Evolutionary conservation across 2,113 vertebrate genomes (phyloP).

Genomic region (Galemys pyrenaicus): DNA sequence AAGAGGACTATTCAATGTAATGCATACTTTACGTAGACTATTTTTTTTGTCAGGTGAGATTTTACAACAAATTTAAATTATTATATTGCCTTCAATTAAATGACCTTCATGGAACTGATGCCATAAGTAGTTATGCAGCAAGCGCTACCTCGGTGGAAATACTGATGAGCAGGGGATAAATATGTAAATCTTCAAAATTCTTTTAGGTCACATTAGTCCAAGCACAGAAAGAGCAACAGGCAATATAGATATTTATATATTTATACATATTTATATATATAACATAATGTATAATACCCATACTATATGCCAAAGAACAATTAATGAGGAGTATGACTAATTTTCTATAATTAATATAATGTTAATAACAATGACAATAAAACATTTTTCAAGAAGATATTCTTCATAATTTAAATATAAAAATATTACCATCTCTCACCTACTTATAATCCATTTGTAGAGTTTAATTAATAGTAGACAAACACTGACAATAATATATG

Average conservation of each 20-base stretch:
- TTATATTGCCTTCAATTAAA: not conserved
- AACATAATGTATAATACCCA: no score
- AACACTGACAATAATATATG: not conserved
- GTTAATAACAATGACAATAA: not conserved
- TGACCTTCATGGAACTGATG: not conserved
- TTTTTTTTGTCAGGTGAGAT: not conserved
- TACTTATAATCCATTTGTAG: not conserved
- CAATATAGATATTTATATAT: not conserved
- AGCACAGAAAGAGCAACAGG: not conserved
- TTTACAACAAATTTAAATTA: not conserved
- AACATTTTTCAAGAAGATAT: not conserved
- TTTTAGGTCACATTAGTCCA: not conserved
- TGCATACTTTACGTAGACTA: not conserved
- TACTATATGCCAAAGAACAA: not conserved
- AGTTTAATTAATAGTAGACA: not conserved
- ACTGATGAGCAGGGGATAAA: no score
- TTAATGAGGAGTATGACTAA: not conserved
- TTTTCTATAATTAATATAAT: conserved; percentile 3
- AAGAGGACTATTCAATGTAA: no score
- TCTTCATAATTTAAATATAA: not conserved
- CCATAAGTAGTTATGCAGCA: not conserved
- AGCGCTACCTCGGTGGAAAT: no score
- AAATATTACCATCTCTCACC: not conserved
- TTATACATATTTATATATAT: no score
- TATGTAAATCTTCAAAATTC: not conserved